A percentile compares a stretch with the other conserved stretches of the same genome.
Evolutionary conservation across 1,140 invertebrate species (phyloP).

Genomic region (Drosophila sproati): DNA sequence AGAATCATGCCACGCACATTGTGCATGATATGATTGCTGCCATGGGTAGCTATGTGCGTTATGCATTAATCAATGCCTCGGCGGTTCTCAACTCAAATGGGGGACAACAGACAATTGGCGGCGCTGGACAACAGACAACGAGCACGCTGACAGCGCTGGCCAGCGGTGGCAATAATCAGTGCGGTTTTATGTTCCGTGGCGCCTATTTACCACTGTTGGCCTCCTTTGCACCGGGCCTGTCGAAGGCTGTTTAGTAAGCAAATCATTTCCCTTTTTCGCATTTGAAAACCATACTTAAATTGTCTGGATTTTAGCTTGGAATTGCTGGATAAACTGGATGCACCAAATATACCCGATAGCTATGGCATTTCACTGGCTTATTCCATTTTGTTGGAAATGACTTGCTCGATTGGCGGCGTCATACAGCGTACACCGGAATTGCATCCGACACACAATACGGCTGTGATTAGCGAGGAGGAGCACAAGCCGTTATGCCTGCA

Average conservation of each 20-base stretch:
- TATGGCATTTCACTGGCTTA: constrained; percentile 98
- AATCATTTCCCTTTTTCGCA: neutral
- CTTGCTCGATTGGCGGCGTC: constrained; percentile 88
- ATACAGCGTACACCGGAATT: constrained; percentile 76
- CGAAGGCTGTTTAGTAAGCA: constrained; percentile 95
- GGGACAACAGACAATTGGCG: constrained; percentile 86
- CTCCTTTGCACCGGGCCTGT: constrained; percentile 92
- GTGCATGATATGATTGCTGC: constrained; percentile 98
- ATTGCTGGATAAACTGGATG: constrained; percentile 97
- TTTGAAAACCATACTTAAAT: neutral
- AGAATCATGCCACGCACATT: constrained; percentile 96
- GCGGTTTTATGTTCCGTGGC: constrained; percentile 96
- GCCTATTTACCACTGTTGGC: constrained; percentile 95
- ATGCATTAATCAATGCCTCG: constrained; percentile 88
- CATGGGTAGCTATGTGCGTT: constrained; percentile 97
- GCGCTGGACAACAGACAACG: constrained; percentile 44
- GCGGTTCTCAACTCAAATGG: constrained; percentile 79
- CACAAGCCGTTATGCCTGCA: constrained; percentile 88
- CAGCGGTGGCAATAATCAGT: constrained; percentile 88
- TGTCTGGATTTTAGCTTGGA: constrained; percentile 89
- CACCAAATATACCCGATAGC: constrained; percentile 96
- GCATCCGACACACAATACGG: constrained; percentile 81
- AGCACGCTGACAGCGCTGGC: constrained; percentile 55
- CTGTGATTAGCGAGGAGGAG: constrained; percentile 86
- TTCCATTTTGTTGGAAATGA: constrained; percentile 95